phyloP scores from a whole-genome alignment of 2,113 vertebrate species.

The Menura novaehollandiae region DNA sequence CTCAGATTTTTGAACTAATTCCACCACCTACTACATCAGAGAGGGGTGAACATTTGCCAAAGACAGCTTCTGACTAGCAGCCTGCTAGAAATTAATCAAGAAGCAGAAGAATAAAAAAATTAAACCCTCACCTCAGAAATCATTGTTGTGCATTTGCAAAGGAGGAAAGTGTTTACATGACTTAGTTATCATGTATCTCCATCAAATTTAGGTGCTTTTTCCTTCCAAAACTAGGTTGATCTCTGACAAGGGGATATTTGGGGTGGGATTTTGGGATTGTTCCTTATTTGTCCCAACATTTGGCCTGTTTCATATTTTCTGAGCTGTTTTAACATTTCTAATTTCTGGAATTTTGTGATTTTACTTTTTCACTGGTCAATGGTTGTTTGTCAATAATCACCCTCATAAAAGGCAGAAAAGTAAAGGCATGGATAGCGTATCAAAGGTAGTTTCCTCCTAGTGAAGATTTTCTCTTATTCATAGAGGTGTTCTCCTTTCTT shows the following conservation, averaged over 20 bases:
- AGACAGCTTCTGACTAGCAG: slow-evolving; percentile 2
- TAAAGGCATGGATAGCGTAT: neutral
- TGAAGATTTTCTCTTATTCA: neutral
- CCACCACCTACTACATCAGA: slow-evolving; percentile 18
- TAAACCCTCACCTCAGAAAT: neutral
- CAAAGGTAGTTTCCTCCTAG: neutral
- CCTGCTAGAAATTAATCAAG: slow-evolving; percentile 1
- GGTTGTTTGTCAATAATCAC: neutral
- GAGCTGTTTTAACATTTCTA: neutral
- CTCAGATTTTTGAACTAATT: slow-evolving; percentile 39
- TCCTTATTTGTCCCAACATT: neutral
- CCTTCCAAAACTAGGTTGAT: neutral
- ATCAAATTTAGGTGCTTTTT: neutral
- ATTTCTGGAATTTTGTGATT: neutral
- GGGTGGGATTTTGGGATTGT: neutral
- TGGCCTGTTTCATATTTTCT: neutral
- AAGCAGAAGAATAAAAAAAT: slow-evolving; percentile 1
- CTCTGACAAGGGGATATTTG: neutral
- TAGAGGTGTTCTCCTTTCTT: neutral
- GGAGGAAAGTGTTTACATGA: neutral
- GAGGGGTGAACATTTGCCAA: neutral
- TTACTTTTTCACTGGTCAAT: neutral
- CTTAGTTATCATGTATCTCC: neutral
- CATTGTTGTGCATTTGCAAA: neutral
- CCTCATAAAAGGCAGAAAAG: neutral